Base-by-base conservation (phyloP, 1,140 invertebrate genomes). In the Zophobas morio region DNA sequence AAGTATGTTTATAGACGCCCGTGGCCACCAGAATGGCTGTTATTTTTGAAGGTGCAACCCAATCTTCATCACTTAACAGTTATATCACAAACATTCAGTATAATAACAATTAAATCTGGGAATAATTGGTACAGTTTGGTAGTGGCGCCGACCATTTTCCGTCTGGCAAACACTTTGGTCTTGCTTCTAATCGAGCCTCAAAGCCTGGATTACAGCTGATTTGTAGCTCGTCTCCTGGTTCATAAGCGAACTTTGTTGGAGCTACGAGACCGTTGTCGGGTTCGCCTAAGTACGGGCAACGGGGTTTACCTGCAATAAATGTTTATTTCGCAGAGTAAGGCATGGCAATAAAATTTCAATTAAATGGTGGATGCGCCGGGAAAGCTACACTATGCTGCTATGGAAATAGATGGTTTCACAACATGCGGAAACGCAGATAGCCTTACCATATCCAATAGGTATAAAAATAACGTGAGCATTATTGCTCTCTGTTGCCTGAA, bases 181-280 rank as follows among this genome's bases (percentile, higher is more conserved):
- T 81, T 5, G 82, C 57, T 51, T 84, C 85, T 4, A 86, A 40
- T 8, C 83, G 81, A 2, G 85, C 79, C 74, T 89, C 86, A 81
- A 90, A 94, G 33, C 93, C 93, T 0, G 90, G 88, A 47, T 91
- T 89, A 83, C 93, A 94, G n/a, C 90, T 91, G 53, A 94, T 91
- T 80, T 91, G 91, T 70, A 94, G 88, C 73, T 90, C 90, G 82
- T 94, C 93, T 5, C 93, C 93, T 34, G 93, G 91, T 83, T 93
- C 92, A 85, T 94, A 95, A 84, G 91, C 90, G 83, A 93, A 94
- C 82, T 94, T 94, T n/a, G 92, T 87, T 2, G 93, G 93, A 0
- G 89, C 89, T 79, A 94, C 90, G 75, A 90, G 87, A 0, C 93
- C 93, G 79, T 94, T 92, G 35, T 90, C 88, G 47, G 93, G 93